Conservation (phyloP, 92 coral and sea anemone species). For the Heteractis magnifica region DNA sequence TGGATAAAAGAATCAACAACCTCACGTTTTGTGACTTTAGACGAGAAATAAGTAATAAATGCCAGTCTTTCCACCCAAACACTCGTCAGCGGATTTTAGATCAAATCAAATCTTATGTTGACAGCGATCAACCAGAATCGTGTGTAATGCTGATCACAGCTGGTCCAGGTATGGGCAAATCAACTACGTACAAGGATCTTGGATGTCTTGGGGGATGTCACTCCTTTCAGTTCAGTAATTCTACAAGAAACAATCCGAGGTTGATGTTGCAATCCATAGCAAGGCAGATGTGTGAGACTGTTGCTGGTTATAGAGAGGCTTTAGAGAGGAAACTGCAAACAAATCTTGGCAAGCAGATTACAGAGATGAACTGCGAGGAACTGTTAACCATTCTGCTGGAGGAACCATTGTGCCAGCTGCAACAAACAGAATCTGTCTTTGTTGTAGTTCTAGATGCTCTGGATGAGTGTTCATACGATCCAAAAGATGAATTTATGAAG, state of each 20-base stretch:
- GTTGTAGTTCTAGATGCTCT: not conserved
- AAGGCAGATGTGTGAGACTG: conserved; percentile 29
- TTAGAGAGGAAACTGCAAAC: conserved; percentile 24
- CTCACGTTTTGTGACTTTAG: not conserved
- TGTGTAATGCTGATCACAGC: conserved; percentile 28
- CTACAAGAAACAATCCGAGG: conserved; percentile 24
- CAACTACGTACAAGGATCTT: conserved; percentile 9
- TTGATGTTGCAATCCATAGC: conserved; percentile 53
- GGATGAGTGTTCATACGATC: not conserved
- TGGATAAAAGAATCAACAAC: not conserved
- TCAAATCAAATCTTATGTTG: conserved; percentile 6
- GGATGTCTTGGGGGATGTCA: conserved; percentile 40
- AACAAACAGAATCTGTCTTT: not conserved
- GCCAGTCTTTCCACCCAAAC: conserved; percentile 3
- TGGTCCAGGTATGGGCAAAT: conserved; percentile 26
- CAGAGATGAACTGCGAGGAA: conserved; percentile 27
- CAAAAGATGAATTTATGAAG: not conserved
- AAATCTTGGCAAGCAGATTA: conserved; percentile 19
- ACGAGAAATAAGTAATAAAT: not conserved
- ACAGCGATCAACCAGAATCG: conserved; percentile 1
- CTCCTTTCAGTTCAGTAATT: conserved; percentile 32
- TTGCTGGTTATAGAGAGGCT: conserved; percentile 31
- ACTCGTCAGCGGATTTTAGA: conserved; percentile 35
- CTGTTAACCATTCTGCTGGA: conserved; percentile 31
- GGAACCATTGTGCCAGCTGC: not conserved